These are phyloP conservation scores for Odontocerum albicorne DNA, from an alignment of 2,888 invertebrate species.

Conservation along the genomic window DNA sequence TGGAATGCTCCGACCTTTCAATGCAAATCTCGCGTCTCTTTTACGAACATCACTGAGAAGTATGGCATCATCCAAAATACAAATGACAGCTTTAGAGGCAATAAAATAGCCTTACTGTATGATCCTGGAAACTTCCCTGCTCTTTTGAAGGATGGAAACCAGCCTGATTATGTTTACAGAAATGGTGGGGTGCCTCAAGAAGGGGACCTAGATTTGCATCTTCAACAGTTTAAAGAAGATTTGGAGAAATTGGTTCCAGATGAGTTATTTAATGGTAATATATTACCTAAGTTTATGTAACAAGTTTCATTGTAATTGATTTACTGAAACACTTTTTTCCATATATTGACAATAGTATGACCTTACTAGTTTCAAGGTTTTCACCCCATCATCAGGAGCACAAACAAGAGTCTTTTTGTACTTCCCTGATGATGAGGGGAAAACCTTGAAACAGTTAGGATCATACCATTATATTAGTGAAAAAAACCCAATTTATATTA, in stretches of 20 bases:
- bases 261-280: constrained; percentile 61
- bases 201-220: constrained; percentile 66
- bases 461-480: too few species aligned
- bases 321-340: too few species aligned
- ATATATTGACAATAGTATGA: too few species aligned
- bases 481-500: too few species aligned
- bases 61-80: constrained; percentile 69
- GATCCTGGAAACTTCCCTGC: constrained; percentile 75
- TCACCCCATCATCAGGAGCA: too few species aligned
- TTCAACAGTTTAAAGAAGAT: constrained; percentile 58
- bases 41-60: constrained; percentile 57
- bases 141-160: constrained; percentile 55
- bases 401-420: too few species aligned
- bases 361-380: too few species aligned
- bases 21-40: constrained; percentile 65
- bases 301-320: too few species aligned
- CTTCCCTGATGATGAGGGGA: too few species aligned
- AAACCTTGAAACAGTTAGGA: too few species aligned
- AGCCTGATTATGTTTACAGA: constrained; percentile 53
- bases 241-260: constrained; percentile 64
- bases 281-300: too few species aligned
- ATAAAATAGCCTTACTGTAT: constrained; percentile 68
- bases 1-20: constrained; percentile 81
- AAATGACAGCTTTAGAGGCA: constrained; percentile 65
- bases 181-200: constrained; percentile 80